Base-by-base conservation (phyloP, 2,888 invertebrate species). In the Trypoxylon attenuatum region DNA sequence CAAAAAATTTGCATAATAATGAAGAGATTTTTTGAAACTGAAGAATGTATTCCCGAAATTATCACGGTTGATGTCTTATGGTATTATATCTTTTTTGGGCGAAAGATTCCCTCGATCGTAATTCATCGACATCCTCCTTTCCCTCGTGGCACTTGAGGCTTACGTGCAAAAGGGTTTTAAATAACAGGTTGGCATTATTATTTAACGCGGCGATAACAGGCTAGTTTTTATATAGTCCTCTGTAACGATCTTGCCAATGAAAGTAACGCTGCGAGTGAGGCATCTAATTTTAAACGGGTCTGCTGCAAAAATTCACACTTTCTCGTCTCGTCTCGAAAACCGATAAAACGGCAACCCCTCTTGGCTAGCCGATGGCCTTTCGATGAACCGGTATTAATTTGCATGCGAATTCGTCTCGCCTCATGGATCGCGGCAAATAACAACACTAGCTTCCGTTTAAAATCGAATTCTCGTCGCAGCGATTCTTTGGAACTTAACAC, bases 381-480 rank as follows among this genome's bases (percentile, higher is more conserved):
- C n/a, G n/a, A n/a, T n/a, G n/a, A n/a, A n/a, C n/a, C n/a, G n/a
- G n/a, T n/a, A n/a, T n/a, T n/a, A n/a, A n/a, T n/a, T n/a, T n/a
- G n/a, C n/a, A n/a, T n/a, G n/a, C n/a, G n/a, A n/a, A n/a, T n/a
- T n/a, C n/a, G n/a, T n/a, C n/a, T n/a, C n/a, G n/a, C n/a, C n/a
- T n/a, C n/a, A n/a, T n/a, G n/a, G n/a, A n/a, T n/a, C n/a, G n/a
- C n/a, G n/a, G n/a, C n/a, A n/a, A n/a, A n/a, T n/a, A n/a, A n/a
- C n/a, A n/a, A 52, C 41, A 43, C 25, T 18, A 41, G 8, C 13
- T 8, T 38, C 53, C 53, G 18, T 50, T 45, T 42, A 38, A 29
- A 5, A n/a, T 8, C 16, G n/a, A 51, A 22, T 29, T 13, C 27
- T 8, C 38, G 42, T 49, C 53, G n/a, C 10, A 38, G 29, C 21